These are phyloP conservation scores for Xylophagus ater DNA, from an alignment of 2,888 invertebrate species.

Conservation along the genomic window DNA sequence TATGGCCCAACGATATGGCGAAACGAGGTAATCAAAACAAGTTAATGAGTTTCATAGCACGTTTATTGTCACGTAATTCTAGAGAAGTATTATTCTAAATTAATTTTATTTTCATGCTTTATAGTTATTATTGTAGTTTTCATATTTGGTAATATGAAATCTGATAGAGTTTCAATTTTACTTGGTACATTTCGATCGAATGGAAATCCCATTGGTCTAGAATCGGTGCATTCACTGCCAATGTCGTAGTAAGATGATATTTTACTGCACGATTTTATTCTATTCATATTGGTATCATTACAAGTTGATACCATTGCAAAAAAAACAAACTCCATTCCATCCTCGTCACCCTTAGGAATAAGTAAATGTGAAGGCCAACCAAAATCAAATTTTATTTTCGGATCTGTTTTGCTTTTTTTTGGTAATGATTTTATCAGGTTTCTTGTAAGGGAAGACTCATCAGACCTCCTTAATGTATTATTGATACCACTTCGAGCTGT, in stretches of 20 bases:
- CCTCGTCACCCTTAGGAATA: slow-evolving; percentile 29
- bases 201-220: slow-evolving; percentile 41
- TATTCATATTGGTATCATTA: not conserved
- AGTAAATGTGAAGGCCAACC: slow-evolving; percentile 36
- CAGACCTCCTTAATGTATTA: no score
- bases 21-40: no score
- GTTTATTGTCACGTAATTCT: no score
- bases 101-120: slow-evolving; percentile 1
- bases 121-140: slow-evolving; percentile 27
- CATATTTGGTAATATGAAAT: slow-evolving; percentile 50
- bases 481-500: no score
- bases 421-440: no score
- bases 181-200: slow-evolving; percentile 56
- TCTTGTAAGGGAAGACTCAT: no score
- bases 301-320: slow-evolving; percentile 30
- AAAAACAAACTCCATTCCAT: slow-evolving; percentile 28
- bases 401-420: not conserved
- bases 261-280: not conserved
- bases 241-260: slow-evolving; percentile 55
- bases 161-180: slow-evolving; percentile 2
- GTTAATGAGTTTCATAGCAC: no score
- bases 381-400: slow-evolving; percentile 28
- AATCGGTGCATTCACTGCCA: slow-evolving; percentile 56
- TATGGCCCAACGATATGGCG: no score
- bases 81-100: no score